A percentile compares a stretch with the other conserved stretches of the same genome.
Evolutionary conservation across 2,888 invertebrate species (phyloP).

Genomic region (Dolomedes plantarius): DNA sequence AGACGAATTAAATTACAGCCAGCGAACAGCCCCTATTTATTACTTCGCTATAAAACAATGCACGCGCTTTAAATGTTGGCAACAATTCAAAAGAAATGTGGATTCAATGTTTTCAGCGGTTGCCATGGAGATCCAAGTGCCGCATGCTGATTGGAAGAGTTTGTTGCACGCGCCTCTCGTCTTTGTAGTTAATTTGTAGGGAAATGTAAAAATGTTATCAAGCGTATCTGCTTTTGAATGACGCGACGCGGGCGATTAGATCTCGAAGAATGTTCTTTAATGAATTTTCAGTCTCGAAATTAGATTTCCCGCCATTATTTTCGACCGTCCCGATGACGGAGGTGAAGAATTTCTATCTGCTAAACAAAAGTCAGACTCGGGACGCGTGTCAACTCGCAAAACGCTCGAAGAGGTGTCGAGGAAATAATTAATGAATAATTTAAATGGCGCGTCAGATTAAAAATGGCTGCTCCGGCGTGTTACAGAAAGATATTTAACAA

Average conservation of each 20-base stretch:
- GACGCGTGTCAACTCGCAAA: no score
- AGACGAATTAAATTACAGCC: slow-evolving; percentile 33
- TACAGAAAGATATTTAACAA: no score
- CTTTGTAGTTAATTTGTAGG: not conserved
- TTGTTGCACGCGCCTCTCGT: not conserved
- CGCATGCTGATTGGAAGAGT: not conserved
- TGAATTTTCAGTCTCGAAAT: not conserved
- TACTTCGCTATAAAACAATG: slow-evolving; percentile 40
- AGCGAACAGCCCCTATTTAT: slow-evolving; percentile 58
- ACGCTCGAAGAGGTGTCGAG: no score
- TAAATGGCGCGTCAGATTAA: no score
- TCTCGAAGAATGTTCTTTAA: not conserved
- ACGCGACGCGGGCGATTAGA: not conserved
- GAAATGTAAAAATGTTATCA: slow-evolving; percentile 8
- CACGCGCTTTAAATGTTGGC: slow-evolving; percentile 28
- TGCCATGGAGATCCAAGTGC: not conserved
- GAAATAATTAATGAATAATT: no score
- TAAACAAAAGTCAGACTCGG: no score
- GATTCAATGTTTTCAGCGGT: slow-evolving; percentile 6
- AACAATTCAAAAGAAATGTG: slow-evolving; percentile 40
- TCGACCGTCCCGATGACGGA: not conserved
- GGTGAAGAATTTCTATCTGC: no score
- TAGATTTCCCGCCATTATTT: not conserved
- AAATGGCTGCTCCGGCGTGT: no score
- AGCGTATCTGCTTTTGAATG: not conserved